Conservation (phyloP, 2,113 vertebrate genomes). For the Arizona elegans region DNA sequence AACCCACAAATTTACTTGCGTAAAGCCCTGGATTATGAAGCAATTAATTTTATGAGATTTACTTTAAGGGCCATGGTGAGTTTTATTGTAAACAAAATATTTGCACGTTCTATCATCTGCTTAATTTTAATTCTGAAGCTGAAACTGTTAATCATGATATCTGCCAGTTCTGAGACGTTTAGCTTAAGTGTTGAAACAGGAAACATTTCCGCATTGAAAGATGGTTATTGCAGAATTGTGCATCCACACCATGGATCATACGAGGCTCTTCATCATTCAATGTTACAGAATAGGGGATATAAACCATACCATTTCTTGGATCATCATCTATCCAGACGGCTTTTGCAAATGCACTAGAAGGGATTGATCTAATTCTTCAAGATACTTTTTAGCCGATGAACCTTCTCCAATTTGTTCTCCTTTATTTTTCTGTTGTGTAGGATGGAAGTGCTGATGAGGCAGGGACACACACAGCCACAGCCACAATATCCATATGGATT, state of each 20-base stretch:
- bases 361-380: background rate
- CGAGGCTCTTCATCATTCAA: background rate
- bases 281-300: background rate
- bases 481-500: slow-evolving; percentile 72
- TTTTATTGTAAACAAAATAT: background rate
- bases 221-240: background rate
- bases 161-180: background rate
- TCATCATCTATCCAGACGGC: background rate
- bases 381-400: fast-evolving
- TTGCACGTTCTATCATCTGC: background rate
- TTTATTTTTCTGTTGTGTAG: slow-evolving; percentile 52
- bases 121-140: background rate
- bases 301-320: background rate
- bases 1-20: slow-evolving; percentile 76
- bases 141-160: background rate
- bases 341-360: background rate
- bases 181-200: background rate
- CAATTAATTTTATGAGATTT: slow-evolving; percentile 66
- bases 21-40: slow-evolving; percentile 77
- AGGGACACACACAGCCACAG: slow-evolving; percentile 60
- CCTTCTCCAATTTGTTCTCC: background rate
- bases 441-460: slow-evolving; percentile 58
- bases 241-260: background rate
- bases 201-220: background rate
- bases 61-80: slow-evolving; percentile 79